phyloP scores from a whole-genome alignment of 2,888 invertebrate species.

The Eristalis tenax region DNA sequence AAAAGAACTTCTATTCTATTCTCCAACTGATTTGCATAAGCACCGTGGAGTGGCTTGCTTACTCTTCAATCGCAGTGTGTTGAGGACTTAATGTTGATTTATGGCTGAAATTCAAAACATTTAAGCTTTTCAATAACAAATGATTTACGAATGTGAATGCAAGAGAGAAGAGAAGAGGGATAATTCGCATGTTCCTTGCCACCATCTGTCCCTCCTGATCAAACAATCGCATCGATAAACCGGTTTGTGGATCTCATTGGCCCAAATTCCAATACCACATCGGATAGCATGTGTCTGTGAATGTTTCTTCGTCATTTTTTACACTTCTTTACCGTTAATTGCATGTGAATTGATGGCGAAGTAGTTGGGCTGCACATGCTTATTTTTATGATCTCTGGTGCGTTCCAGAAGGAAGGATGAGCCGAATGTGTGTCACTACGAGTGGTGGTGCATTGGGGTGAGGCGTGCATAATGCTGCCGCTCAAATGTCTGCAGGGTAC shows the following conservation, averaged over 20 bases:
- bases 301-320: conserved; percentile 10
- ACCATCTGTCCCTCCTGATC: not conserved
- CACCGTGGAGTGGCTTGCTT: not conserved
- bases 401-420: conserved; percentile 1
- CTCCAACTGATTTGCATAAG: conserved; percentile 56
- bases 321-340: conserved; percentile 56
- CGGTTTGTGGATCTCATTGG: conserved; percentile 37
- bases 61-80: not conserved
- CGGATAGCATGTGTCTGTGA: conserved; percentile 14
- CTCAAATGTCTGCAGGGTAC: conserved; percentile 14
- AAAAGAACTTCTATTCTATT: conserved; percentile 17
- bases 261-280: conserved; percentile 33
- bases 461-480: not conserved
- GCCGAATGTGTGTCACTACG: conserved; percentile 17
- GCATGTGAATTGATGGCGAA: conserved; percentile 48
- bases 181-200: not conserved
- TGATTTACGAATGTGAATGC: conserved; percentile 42
- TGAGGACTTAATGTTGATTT: conserved; percentile 52
- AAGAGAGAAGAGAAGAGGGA: not conserved
- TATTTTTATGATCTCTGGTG: conserved; percentile 20
- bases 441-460: conserved; percentile 2
- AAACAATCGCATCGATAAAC: not conserved
- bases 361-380: conserved; percentile 37
- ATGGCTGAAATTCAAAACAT: conserved; percentile 36
- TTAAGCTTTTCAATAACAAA: conserved; percentile 7